Evolutionary conservation across 2,113 vertebrate genomes (phyloP), one percentile per base, ranked within the genome.

Genomic region (Rattus rattus): DNA sequence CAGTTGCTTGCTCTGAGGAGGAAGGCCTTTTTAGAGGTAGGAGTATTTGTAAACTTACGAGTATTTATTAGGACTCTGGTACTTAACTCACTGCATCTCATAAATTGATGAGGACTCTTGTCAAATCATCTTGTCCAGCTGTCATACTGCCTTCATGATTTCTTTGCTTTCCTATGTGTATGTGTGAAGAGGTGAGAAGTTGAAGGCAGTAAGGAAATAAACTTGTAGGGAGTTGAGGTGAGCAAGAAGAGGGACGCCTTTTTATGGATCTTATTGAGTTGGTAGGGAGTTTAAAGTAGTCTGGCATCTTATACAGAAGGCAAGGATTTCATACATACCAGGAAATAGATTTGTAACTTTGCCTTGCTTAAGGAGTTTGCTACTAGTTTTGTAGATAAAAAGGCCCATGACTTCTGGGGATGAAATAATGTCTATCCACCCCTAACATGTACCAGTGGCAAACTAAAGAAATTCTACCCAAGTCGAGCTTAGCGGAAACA

Each of bases 11-110:
- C 81, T 97, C 75, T 88, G 63, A 67, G 88, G 76, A 24, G 94
- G 88, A 92, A 95, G 92, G 54, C 88, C 43, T 88, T 7, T 72
- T n/a, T 94, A 88, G 80, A 90, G 52, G 20, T 93, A 47, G 90
- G 36, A 86, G 26, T 94, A 54, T 76, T 73, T 94, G 91, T 96
- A 61, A 87, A 49, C 36, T 1, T 86, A 77, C 49, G 24, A 75
- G 33, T 59, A 54, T 81, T 54, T 95, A 6, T 91, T 65, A 79
- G 30, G 75, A 85, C 39, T 61, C 14, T 94, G 73, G 26, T 20
- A 7, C 80, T 88, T 63, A 43, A 36, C 0, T 81, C 81, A n/a
- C 79, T 56, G 70, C 14, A 67, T 91, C 28, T 92, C 49, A 90
- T 81, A 33, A 76, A 30, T 61, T 67, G 54, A 56, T 73, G 65